Evolutionary conservation across 2,113 vertebrate species (phyloP).

Genomic region (Varanus komodoensis): DNA sequence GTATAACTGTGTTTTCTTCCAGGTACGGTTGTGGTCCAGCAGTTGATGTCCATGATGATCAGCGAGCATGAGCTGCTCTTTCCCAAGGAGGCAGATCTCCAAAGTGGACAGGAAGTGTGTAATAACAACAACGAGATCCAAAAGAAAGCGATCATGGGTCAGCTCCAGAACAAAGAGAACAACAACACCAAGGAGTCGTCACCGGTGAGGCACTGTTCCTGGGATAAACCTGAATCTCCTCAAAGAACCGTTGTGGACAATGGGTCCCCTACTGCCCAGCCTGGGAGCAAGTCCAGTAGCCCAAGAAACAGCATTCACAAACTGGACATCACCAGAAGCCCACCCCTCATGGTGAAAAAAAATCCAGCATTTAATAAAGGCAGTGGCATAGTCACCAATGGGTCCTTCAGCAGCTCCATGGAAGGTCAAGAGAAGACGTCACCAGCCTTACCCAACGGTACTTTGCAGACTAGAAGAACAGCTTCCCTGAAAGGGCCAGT

Average conservation of each 20-base stretch:
- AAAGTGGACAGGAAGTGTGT: conserved; percentile 75
- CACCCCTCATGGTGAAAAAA: conserved; percentile 91
- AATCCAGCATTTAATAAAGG: conserved; percentile 96
- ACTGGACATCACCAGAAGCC: conserved; percentile 88
- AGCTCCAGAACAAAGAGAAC: conserved; percentile 90
- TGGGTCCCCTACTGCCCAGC: conserved; percentile 75
- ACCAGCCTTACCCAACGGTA: conserved; percentile 79
- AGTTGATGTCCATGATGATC: conserved; percentile 97
- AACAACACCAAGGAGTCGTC: conserved; percentile 81
- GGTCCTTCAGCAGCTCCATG: conserved; percentile 92
- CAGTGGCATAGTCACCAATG: conserved; percentile 96
- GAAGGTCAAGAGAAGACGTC: conserved; percentile 84
- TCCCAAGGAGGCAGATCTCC: conserved; percentile 82
- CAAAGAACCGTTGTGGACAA: conserved; percentile 81
- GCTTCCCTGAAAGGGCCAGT: conserved; percentile 86
- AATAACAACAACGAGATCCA: conserved; percentile 90
- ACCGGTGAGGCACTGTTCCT: conserved; percentile 83
- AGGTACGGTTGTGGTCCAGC: conserved; percentile 96
- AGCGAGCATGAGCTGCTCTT: conserved; percentile 89
- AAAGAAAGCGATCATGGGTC: conserved; percentile 74
- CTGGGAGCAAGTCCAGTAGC: conserved; percentile 83
- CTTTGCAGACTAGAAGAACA: conserved; percentile 81
- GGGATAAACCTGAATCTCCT: conserved; percentile 88
- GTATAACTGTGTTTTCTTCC: conserved; percentile 29
- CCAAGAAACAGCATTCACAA: conserved; percentile 86